Conservation (phyloP, 2,888 invertebrate genomes). For the Drosophila antonietae region DNA sequence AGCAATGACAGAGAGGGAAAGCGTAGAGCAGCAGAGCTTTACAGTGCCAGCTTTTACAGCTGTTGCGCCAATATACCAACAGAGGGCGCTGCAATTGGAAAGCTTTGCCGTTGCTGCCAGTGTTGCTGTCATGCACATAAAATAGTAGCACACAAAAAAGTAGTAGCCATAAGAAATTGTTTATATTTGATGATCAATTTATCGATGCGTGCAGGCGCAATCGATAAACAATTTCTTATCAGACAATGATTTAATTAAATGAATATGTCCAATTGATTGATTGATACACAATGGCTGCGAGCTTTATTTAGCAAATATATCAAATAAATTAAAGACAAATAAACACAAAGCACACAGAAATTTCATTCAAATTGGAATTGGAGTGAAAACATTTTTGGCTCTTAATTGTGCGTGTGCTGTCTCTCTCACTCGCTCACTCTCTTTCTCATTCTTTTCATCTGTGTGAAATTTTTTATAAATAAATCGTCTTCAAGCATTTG, state of each 20-base stretch:
- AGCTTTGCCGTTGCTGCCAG: slow-evolving; percentile 48
- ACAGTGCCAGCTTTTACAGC: slow-evolving; percentile 47
- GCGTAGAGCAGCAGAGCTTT: slow-evolving; percentile 40
- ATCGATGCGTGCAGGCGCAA: not conserved
- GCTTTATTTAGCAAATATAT: slow-evolving; percentile 21
- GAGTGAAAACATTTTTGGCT: slow-evolving; percentile 43
- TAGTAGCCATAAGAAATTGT: slow-evolving; percentile 3
- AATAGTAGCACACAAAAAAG: slow-evolving; percentile 16
- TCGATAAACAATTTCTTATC: slow-evolving; percentile 35
- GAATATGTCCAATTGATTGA: slow-evolving; percentile 48
- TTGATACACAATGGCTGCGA: slow-evolving; percentile 5
- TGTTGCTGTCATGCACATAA: slow-evolving; percentile 26
- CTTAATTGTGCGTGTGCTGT: slow-evolving; percentile 42
- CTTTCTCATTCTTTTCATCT: not conserved
- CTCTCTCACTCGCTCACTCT: not conserved
- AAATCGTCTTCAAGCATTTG: slow-evolving; percentile 19
- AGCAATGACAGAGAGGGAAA: not conserved
- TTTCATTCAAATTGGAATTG: slow-evolving; percentile 51
- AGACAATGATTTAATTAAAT: slow-evolving; percentile 42
- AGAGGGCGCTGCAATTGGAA: slow-evolving; percentile 43
- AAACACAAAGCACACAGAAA: slow-evolving; percentile 18
- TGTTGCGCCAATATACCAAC: slow-evolving; percentile 20
- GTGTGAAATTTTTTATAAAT: slow-evolving; percentile 29
- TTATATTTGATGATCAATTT: slow-evolving; percentile 2
- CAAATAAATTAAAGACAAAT: slow-evolving; percentile 12